Base-by-base conservation (phyloP, 2,888 invertebrate genomes). In the Synergus itoensis region DNA sequence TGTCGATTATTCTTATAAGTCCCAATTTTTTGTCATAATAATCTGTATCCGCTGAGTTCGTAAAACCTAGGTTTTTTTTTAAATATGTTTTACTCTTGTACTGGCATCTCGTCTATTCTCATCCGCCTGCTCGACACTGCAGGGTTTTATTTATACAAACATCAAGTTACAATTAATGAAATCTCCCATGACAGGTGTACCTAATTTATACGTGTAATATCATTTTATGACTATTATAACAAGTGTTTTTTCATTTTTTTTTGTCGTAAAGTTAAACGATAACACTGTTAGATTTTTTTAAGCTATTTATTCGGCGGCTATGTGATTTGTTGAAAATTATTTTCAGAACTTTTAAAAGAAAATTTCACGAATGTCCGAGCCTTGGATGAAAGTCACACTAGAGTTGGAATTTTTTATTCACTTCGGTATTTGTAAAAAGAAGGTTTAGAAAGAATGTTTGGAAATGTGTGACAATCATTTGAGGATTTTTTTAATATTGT, bases 261-360 rank as follows among this genome's bases (percentile, higher is more conserved):
- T 43, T 53, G 57, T 75, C 78, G 36, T 63, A 77, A 69, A 69
- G 45, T 18, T 48, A 69, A 73, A 53, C 73, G 80, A 83, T 81
- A 82, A 83, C 73, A 76, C 82, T 87, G 84, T 88, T 87, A 87
- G 84, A 87, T 77, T 80, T 86, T 86, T 86, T 85, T 86, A 86
- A 88, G 84, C 84, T 88, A 87, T 88, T 88, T 86, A 88, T 89
- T 88, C 84, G 88, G 87, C 84, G 88, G 85, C 84, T 86, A 86
- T 88, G 87, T 88, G 86, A 89, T 87, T 86, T 84, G 85, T 88
- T 87, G 80, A 79, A 80, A 84, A 87, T 89, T 87, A 84, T 87
- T 88, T 86, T 86, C 62, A 76, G 40, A 76, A 76, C 62, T 76
- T 76, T 76, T 60, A 76, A 75, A 53, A 53, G 57, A 16, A 53